phyloP scores from a whole-genome alignment of 2,888 invertebrate genomes.

The Baccha elongata region DNA sequence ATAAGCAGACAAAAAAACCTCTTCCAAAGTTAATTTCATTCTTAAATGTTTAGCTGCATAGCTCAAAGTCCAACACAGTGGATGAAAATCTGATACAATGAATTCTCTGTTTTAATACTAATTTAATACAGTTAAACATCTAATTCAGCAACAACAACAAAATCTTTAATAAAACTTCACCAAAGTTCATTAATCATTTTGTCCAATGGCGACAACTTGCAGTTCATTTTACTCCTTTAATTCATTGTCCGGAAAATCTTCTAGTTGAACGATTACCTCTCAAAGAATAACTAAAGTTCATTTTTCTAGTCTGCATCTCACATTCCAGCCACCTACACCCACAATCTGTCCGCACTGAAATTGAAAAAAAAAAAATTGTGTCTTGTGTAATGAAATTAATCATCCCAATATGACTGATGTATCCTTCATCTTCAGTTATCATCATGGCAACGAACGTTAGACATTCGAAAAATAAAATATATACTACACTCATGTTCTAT shows the following conservation, averaged over 20 bases:
- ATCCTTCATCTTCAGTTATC: constrained; percentile 44
- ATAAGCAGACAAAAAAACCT: too few species aligned
- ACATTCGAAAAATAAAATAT: constrained; percentile 29
- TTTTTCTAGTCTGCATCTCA: constrained; percentile 18
- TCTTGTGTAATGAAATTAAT: constrained; percentile 63
- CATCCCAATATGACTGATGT: constrained; percentile 61
- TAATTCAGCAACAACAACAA: too few species aligned
- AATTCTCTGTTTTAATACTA: too few species aligned
- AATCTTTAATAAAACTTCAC: too few species aligned
- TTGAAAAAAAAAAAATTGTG: constrained; percentile 2
- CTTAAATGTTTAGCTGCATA: too few species aligned
- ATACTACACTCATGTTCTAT: not conserved
- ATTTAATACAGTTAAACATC: too few species aligned
- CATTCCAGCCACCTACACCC: constrained; percentile 7
- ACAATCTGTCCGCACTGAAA: constrained; percentile 22
- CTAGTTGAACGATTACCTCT: constrained; percentile 50
- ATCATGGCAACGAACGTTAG: constrained; percentile 30
- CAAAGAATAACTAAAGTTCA: constrained; percentile 36
- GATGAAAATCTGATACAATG: too few species aligned
- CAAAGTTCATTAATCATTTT: constrained; percentile 55
- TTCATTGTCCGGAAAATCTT: constrained; percentile 33
- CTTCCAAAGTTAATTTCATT: too few species aligned
- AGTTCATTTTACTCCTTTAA: constrained; percentile 19
- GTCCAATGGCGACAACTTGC: constrained; percentile 27
- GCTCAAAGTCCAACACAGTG: too few species aligned